Conservation (phyloP, 2,888 invertebrate species). For the Leptinotarsa tumamoca region DNA sequence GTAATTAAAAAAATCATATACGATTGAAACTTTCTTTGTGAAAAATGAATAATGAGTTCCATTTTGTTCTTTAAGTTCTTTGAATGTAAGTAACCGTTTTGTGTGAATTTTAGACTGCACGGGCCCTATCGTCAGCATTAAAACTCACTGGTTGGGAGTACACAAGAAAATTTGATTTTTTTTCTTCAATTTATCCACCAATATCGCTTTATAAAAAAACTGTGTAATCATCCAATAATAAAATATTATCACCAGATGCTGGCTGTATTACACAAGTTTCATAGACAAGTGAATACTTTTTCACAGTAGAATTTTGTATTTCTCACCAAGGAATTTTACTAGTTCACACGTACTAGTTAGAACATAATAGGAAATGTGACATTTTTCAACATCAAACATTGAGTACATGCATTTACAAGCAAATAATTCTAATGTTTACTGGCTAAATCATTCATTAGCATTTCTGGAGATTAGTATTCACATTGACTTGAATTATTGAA, state of each 20-base stretch:
- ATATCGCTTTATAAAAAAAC: background rate
- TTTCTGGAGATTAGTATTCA: background rate
- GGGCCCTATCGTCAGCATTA: conserved; percentile 9
- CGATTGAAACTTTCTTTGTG: no score
- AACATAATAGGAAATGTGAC: background rate
- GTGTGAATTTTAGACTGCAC: background rate
- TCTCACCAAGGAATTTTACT: background rate
- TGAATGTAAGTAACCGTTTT: background rate
- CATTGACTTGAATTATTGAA: background rate
- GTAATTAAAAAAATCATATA: no score
- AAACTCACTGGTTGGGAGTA: background rate
- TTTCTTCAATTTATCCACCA: no score
- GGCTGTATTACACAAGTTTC: conserved; percentile 33
- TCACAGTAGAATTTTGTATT: background rate
- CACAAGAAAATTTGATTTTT: no score
- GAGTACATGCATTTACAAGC: background rate
- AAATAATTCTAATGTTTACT: background rate
- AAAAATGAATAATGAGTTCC: background rate
- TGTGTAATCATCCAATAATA: conserved; percentile 29
- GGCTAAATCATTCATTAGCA: background rate
- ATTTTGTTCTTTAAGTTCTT: background rate
- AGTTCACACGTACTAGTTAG: background rate
- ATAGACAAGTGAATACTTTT: background rate
- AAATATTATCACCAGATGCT: conserved; percentile 23
- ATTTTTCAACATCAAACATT: background rate